Conservation (phyloP, 1,140 invertebrate genomes). For the Micrasema longulum region DNA sequence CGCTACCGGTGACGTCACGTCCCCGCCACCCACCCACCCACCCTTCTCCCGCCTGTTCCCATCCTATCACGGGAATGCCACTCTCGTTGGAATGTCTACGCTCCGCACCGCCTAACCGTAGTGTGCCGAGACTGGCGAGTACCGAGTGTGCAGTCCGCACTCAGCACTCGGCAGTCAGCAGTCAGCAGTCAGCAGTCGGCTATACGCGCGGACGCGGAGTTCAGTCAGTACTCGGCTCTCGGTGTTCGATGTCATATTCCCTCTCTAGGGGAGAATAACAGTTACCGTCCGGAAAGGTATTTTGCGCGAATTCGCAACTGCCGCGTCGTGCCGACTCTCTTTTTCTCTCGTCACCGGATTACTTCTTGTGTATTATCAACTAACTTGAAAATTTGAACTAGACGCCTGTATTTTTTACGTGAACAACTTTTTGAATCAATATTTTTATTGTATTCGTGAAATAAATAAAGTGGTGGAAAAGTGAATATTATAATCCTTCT, state of each 20-base stretch:
- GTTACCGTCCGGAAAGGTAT: too few species aligned
- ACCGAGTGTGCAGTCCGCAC: not conserved
- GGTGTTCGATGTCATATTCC: not conserved
- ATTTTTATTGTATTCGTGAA: too few species aligned
- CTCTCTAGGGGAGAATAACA: too few species aligned
- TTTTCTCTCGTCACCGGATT: not conserved
- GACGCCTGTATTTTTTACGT: too few species aligned
- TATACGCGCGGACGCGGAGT: not conserved
- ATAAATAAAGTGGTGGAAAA: too few species aligned
- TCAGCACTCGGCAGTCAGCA: not conserved
- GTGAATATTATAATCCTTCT: too few species aligned
- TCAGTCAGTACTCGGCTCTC: not conserved
- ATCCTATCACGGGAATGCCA: constrained; percentile 45
- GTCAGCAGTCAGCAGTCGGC: not conserved
- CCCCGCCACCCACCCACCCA: constrained; percentile 10
- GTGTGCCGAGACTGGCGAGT: not conserved
- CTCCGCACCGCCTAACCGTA: constrained; percentile 26
- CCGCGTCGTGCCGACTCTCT: not conserved
- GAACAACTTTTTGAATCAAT: too few species aligned
- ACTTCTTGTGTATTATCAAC: too few species aligned
- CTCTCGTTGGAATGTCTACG: constrained; percentile 31
- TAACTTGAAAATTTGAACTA: too few species aligned
- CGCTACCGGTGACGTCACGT: constrained; percentile 35
- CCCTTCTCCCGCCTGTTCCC: too few species aligned
- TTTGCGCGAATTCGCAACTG: too few species aligned